A percentile compares a stretch with the other conserved stretches of the same genome.
Evolutionary conservation across 2,888 invertebrate species (phyloP).

Genomic region (Crossocerus cetratus): DNA sequence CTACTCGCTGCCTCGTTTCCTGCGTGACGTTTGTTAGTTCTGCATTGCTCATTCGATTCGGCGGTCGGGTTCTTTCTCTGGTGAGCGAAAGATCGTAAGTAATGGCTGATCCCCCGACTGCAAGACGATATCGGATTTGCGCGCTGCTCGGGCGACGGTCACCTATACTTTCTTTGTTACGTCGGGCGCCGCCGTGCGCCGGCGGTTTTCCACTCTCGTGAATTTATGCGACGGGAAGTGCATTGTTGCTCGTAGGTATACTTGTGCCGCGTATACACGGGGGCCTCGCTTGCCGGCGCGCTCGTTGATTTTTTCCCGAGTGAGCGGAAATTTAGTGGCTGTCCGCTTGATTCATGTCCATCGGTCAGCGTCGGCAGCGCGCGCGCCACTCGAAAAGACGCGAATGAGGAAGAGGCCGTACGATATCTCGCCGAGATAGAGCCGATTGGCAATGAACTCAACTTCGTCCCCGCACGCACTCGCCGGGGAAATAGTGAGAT

Average conservation of each 20-base stretch:
- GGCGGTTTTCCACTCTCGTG: constrained; percentile 10
- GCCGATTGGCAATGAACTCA: no score
- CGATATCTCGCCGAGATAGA: no score
- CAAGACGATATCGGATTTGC: neutral
- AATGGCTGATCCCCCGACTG: neutral
- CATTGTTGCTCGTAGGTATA: constrained; percentile 1
- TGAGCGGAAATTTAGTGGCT: constrained; percentile 2
- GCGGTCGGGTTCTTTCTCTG: constrained; percentile 1
- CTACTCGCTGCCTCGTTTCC: neutral
- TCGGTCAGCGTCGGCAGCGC: neutral
- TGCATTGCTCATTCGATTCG: no score
- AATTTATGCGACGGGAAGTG: constrained; percentile 8
- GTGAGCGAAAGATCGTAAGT: neutral
- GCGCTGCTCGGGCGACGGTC: constrained; percentile 8
- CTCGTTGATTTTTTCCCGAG: neutral
- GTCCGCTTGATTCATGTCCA: constrained; percentile 6
- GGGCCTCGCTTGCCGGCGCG: neutral
- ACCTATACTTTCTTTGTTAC: constrained; percentile 22
- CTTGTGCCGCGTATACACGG: no score
- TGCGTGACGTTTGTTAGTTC: neutral
- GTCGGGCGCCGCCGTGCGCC: neutral
- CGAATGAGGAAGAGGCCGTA: neutral
- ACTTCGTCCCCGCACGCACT: no score
- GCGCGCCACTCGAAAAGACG: neutral
- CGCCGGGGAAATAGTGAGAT: no score